Evolutionary conservation across 2,888 invertebrate species (phyloP).

Genomic region (Drosophila cognata): DNA sequence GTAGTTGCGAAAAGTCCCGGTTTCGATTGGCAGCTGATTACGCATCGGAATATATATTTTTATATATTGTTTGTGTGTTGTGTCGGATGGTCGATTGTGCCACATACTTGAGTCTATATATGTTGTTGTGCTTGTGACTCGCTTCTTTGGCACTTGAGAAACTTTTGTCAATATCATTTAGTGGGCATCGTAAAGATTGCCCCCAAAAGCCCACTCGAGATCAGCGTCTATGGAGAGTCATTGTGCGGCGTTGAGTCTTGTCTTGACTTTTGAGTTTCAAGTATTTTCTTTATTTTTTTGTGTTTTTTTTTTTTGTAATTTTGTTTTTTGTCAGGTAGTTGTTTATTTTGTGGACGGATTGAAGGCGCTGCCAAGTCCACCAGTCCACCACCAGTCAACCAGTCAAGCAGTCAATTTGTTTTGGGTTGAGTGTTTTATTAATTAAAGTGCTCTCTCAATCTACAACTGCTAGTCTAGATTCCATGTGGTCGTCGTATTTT

Average conservation of each 20-base stretch:
- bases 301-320: constrained; percentile 19
- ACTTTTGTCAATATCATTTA: constrained; percentile 80
- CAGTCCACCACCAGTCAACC: constrained; percentile 34
- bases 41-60: constrained; percentile 61
- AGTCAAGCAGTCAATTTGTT: constrained; percentile 72
- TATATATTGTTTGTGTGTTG: constrained; percentile 17
- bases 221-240: constrained; percentile 65
- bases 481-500: constrained; percentile 29
- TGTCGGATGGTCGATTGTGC: constrained; percentile 74
- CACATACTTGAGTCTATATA: constrained; percentile 68
- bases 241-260: constrained; percentile 59
- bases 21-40: constrained; percentile 52
- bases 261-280: constrained; percentile 52
- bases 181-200: constrained; percentile 81
- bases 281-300: constrained; percentile 23
- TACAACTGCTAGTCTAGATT: constrained; percentile 21
- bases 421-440: constrained; percentile 77
- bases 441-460: constrained; percentile 68
- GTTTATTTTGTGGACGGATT: constrained; percentile 11
- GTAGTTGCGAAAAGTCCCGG: constrained; percentile 17
- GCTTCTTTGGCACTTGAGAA: constrained; percentile 61
- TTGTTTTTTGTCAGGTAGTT: constrained; percentile 39
- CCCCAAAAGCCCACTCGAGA: constrained; percentile 74
- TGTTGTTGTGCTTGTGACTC: constrained; percentile 35
- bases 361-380: constrained; percentile 43